Evolutionary conservation across 23 tunicate genomes (phyloP).

Genomic region (Trididemnum nubilum): DNA sequence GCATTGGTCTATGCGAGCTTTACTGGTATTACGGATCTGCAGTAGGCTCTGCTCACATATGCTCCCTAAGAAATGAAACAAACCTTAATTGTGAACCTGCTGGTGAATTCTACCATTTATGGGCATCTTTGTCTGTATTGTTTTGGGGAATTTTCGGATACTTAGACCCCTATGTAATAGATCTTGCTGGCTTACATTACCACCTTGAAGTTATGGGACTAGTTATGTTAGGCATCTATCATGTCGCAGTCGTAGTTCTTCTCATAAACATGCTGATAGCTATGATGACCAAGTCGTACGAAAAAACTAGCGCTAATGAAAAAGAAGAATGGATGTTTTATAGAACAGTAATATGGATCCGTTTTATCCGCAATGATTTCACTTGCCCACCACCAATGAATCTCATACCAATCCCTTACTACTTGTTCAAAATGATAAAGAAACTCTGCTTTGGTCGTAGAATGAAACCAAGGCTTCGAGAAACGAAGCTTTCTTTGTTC

Average conservation of each 20-base stretch:
- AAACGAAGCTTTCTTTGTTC: too few relatives aligned
- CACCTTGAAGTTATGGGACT: background rate
- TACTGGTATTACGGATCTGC: conserved; percentile 65
- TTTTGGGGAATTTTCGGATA: conserved; percentile 15
- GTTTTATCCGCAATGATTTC: conserved; percentile 49
- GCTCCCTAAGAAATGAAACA: background rate
- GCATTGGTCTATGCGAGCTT: conserved; percentile 64
- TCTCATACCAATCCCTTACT: conserved; percentile 32
- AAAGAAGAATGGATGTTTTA: conserved; percentile 54
- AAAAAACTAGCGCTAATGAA: conserved; percentile 33
- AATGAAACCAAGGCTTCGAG: too few relatives aligned
- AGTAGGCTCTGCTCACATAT: background rate
- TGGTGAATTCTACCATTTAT: background rate
- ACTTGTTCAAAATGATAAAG: background rate
- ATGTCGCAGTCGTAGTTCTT: conserved; percentile 43
- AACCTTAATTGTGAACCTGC: background rate
- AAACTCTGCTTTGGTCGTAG: too few relatives aligned
- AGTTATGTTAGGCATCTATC: conserved; percentile 16
- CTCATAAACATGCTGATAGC: conserved; percentile 67
- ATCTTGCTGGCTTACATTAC: background rate
- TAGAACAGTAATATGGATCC: conserved; percentile 45
- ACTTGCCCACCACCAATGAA: conserved; percentile 64
- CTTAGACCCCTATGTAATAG: background rate
- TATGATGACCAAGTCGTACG: conserved; percentile 62
- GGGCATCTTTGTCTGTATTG: background rate